Conservation (phyloP, 2,888 invertebrate species). For the Caradrina clavipalpis region DNA sequence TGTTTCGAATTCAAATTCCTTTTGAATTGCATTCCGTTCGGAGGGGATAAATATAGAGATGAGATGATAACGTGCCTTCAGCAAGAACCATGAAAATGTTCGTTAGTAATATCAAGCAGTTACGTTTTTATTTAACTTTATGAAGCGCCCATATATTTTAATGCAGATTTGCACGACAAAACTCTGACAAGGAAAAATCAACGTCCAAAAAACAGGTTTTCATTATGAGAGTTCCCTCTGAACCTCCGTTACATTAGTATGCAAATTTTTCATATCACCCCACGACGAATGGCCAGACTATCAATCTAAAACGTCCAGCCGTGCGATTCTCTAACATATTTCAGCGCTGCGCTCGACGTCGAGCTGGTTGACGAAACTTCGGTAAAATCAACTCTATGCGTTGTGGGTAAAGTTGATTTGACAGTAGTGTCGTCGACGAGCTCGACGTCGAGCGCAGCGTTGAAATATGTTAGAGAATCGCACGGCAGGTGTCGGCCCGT, state of each 20-base stretch:
- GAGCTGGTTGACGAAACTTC: too few relatives aligned
- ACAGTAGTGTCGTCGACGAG: too few relatives aligned
- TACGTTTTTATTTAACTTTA: slow-evolving; percentile 1
- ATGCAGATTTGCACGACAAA: slow-evolving; percentile 1
- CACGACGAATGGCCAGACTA: slow-evolving; percentile 72
- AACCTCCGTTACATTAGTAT: slow-evolving; percentile 79
- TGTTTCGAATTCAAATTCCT: slow-evolving; percentile 10
- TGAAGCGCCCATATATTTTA: slow-evolving; percentile 9
- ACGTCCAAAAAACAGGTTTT: slow-evolving; percentile 69
- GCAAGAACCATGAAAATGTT: neutral
- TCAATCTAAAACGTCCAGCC: slow-evolving; percentile 78
- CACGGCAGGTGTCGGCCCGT: slow-evolving; percentile 81
- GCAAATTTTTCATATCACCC: slow-evolving; percentile 83
- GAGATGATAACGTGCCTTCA: neutral
- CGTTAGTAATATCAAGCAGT: neutral
- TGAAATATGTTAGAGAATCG: too few relatives aligned
- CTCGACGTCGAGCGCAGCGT: too few relatives aligned
- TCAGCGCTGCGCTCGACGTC: too few relatives aligned
- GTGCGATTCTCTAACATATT: too few relatives aligned
- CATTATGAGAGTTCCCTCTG: slow-evolving; percentile 71
- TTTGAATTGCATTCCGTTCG: slow-evolving; percentile 4
- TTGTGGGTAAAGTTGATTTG: too few relatives aligned
- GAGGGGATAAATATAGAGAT: neutral
- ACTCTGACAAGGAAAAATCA: slow-evolving; percentile 15
- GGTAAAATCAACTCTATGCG: too few relatives aligned